phyloP scores from a whole-genome alignment of 2,797 vertebrate genomes.

The Thripadectes ignobilis region DNA sequence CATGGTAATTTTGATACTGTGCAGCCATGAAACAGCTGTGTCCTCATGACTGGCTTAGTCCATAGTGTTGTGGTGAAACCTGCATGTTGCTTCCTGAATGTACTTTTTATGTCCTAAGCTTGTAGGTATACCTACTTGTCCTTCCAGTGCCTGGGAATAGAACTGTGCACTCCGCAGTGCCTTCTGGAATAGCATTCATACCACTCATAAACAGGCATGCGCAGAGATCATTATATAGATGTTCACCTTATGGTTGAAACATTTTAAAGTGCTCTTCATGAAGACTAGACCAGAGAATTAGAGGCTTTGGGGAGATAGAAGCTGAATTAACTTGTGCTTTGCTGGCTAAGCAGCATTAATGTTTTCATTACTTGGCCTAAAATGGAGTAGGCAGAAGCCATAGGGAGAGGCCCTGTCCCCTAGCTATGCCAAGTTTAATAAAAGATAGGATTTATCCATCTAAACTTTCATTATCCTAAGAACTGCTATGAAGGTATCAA shows the following conservation, averaged over 20 bases:
- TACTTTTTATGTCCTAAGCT: neutral
- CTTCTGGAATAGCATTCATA: neutral
- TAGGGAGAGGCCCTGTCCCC: neutral
- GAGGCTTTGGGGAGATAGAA: neutral
- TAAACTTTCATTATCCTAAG: neutral
- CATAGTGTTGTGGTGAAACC: neutral
- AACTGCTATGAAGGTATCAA: neutral
- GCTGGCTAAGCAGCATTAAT: neutral
- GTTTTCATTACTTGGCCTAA: slow-evolving; percentile 7
- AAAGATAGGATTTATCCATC: neutral
- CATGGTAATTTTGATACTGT: neutral
- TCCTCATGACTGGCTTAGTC: neutral
- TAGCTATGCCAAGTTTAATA: neutral
- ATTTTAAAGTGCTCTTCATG: neutral
- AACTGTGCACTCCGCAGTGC: neutral
- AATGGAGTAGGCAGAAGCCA: neutral
- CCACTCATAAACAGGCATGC: neutral
- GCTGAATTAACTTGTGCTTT: slow-evolving; percentile 14
- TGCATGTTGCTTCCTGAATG: accelerated
- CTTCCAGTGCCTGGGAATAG: neutral
- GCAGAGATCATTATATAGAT: neutral
- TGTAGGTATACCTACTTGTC: neutral
- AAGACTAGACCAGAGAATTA: slow-evolving; percentile 11
- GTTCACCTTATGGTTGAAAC: neutral
- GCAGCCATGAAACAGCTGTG: neutral